These are phyloP conservation scores for Anoplolepis gracilipes DNA, from an alignment of 1,140 invertebrate genomes.

Conservation along the genomic window DNA sequence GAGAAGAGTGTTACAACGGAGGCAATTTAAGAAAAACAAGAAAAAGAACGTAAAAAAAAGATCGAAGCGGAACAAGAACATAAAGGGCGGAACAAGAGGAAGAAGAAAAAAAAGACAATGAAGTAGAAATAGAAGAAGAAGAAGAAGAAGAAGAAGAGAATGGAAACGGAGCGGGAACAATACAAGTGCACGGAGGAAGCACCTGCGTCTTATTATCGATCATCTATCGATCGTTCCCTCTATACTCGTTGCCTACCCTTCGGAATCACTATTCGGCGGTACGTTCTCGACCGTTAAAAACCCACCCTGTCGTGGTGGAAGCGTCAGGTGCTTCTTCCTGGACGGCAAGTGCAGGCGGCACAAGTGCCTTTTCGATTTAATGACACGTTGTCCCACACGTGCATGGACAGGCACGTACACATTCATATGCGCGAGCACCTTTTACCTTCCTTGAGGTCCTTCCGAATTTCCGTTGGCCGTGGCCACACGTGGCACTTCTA, in stretches of 20 bases:
- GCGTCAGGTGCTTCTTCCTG: conserved; percentile 85
- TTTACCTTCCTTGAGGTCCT: conserved; percentile 36
- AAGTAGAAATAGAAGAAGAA: too few relatives aligned
- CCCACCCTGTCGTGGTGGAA: conserved; percentile 75
- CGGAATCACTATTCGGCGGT: conserved; percentile 73
- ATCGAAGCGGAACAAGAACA: conserved; percentile 10
- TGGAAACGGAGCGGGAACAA: conserved; percentile 44
- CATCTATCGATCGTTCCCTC: conserved; percentile 77
- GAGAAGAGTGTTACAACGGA: conserved; percentile 4
- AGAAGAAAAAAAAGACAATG: conserved; percentile 60
- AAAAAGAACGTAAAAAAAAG: conserved; percentile 7
- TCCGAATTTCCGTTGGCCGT: conserved; percentile 67
- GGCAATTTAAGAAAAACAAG: neutral
- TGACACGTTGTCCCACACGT: conserved; percentile 76
- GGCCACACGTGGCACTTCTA: conserved; percentile 17
- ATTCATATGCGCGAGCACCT: conserved; percentile 53
- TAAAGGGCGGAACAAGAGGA: conserved; percentile 8
- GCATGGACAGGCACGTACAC: conserved; percentile 29
- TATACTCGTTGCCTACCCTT: conserved; percentile 52
- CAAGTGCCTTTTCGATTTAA: conserved; percentile 84
- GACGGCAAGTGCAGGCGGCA: conserved; percentile 83
- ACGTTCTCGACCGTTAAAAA: conserved; percentile 80
- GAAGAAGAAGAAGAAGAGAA: conserved; percentile 14
- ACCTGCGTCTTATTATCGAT: conserved; percentile 83
- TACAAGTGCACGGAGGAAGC: conserved; percentile 60